Evolutionary conservation across 2,113 vertebrate species (phyloP).

Genomic region (Petrocephalus zakoni): DNA sequence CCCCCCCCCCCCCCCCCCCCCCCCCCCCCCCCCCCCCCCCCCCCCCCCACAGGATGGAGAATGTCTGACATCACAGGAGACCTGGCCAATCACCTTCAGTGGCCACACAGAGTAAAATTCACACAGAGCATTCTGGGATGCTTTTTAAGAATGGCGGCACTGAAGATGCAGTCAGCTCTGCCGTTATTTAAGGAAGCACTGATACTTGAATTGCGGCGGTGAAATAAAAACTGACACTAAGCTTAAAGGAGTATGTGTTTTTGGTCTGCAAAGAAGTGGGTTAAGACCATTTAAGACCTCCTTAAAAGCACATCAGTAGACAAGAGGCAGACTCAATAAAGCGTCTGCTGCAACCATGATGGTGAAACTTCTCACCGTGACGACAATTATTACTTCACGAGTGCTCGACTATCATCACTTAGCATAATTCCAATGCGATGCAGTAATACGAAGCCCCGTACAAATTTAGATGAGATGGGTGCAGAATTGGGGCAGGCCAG

Average conservation of each 20-base stretch:
- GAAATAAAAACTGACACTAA: neutral
- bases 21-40: no score
- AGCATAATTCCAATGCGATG: neutral
- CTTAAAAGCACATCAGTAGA: constrained; percentile 1
- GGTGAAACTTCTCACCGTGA: neutral
- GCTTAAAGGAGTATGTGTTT: neutral
- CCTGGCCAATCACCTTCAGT: neutral
- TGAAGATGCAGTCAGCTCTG: neutral
- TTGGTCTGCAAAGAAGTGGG: neutral
- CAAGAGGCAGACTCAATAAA: neutral
- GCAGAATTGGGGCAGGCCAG: neutral
- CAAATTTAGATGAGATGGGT: neutral
- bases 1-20: no score
- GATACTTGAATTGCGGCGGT: neutral
- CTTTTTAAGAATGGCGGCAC: neutral
- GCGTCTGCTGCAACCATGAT: neutral
- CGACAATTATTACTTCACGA: neutral
- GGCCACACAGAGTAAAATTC: neutral
- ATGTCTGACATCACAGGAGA: neutral
- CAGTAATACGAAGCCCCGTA: neutral
- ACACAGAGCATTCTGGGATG: neutral
- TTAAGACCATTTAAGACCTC: neutral
- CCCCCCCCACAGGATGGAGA: neutral
- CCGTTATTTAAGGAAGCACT: neutral
- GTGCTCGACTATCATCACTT: neutral